Conservation (phyloP, 2,113 vertebrate genomes). For the Columbina picui region DNA sequence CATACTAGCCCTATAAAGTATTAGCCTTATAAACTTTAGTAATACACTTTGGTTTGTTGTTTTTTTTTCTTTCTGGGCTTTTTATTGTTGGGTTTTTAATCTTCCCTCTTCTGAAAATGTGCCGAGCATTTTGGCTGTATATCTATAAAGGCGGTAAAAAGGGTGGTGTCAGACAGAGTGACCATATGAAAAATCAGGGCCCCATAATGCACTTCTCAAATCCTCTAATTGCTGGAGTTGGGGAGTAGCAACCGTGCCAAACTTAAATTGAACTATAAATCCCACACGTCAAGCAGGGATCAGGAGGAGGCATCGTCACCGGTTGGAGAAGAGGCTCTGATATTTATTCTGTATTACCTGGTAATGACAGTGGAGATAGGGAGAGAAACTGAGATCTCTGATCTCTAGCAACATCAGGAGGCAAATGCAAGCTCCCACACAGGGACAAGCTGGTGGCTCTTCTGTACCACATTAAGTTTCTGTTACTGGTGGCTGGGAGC, state of each 20-base stretch:
- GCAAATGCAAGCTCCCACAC: background rate
- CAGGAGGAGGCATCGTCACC: background rate
- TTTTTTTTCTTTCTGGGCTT: background rate
- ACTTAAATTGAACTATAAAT: background rate
- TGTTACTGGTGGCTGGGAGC: background rate
- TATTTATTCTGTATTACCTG: background rate
- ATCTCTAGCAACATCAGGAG: background rate
- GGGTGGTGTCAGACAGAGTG: background rate
- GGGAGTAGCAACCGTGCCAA: background rate
- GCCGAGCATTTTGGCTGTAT: background rate
- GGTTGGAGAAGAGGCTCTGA: background rate
- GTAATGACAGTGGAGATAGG: background rate
- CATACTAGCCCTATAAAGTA: constrained; percentile 56
- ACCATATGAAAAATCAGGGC: constrained; percentile 29
- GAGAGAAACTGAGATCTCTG: background rate
- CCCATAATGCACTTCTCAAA: background rate
- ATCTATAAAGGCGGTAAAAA: background rate
- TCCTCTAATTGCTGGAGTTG: background rate
- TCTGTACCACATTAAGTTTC: background rate
- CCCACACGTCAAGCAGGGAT: background rate
- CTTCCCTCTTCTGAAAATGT: constrained; percentile 32
- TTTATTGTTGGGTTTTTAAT: constrained; percentile 44
- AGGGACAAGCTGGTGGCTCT: background rate
- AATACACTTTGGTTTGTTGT: background rate
- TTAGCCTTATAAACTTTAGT: constrained; percentile 52